Percentiles rank a stretch among this genome's conserved stretches.
phyloP scores from a whole-genome alignment of 2,888 invertebrate species.

The Gisinianus flammeolus region DNA sequence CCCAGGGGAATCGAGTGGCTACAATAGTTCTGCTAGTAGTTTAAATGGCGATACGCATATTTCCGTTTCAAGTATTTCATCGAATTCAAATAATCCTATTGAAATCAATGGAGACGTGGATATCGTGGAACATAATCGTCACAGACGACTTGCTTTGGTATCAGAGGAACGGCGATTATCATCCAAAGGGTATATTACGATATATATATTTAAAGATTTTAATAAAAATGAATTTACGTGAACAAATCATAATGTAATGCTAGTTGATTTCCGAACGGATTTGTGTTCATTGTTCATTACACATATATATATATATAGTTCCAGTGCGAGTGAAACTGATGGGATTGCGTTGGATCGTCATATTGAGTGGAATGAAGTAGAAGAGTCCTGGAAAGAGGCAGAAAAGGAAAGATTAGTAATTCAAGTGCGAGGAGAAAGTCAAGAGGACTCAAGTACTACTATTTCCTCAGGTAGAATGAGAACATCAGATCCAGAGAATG shows the following conservation, averaged over 20 bases:
- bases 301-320: constrained; percentile 11
- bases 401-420: constrained; percentile 60
- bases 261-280: no score
- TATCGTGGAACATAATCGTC: not conserved
- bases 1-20: constrained; percentile 81
- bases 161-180: constrained; percentile 27
- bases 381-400: constrained; percentile 67
- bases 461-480: not conserved
- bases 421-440: constrained; percentile 51
- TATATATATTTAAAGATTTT: no score
- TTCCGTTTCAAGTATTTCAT: constrained; percentile 34
- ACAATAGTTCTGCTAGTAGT: constrained; percentile 83
- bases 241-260: no score
- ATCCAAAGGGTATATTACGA: constrained; percentile 29
- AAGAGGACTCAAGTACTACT: not conserved
- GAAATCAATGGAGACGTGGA: constrained; percentile 26
- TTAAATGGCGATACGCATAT: constrained; percentile 71
- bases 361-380: constrained; percentile 70
- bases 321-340: constrained; percentile 32
- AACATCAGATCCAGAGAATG: not conserved
- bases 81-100: constrained; percentile 27
- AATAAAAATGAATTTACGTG: no score
- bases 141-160: constrained; percentile 22
- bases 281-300: not conserved
- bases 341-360: constrained; percentile 60